Percentiles rank a stretch among this genome's conserved stretches.
Conservation (phyloP, 2,888 invertebrate genomes). For the Idaea biselata region DNA sequence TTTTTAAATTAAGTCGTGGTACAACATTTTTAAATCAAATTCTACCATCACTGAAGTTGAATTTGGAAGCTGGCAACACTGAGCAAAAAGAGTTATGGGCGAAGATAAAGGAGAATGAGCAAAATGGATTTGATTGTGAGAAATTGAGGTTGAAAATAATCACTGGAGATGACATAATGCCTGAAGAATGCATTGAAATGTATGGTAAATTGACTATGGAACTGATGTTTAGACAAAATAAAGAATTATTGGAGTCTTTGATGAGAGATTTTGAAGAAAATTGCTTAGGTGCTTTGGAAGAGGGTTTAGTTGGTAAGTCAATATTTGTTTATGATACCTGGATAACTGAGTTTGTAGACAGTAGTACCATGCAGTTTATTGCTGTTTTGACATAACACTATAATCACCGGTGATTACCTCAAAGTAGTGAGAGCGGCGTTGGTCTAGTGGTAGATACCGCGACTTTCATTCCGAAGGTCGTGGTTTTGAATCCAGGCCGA, state of each 20-base stretch:
- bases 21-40: slow-evolving; percentile 60
- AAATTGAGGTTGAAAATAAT: slow-evolving; percentile 57
- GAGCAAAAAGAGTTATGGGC: slow-evolving; percentile 58
- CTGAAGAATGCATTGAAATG: slow-evolving; percentile 52
- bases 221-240: slow-evolving; percentile 71
- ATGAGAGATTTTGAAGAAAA: slow-evolving; percentile 65
- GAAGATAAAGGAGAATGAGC: slow-evolving; percentile 39
- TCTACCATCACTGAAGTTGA: slow-evolving; percentile 56
- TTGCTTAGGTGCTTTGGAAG: slow-evolving; percentile 60
- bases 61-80: slow-evolving; percentile 57
- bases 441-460: too few species aligned
- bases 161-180: slow-evolving; percentile 59
- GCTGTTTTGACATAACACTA: too few species aligned
- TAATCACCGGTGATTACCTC: background rate
- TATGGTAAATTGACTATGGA: slow-evolving; percentile 69
- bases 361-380: too few species aligned
- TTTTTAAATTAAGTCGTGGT: slow-evolving; percentile 70
- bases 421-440: too few species aligned
- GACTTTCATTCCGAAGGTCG: too few species aligned
- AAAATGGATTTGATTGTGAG: slow-evolving; percentile 38
- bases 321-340: background rate
- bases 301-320: slow-evolving; percentile 65
- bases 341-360: background rate
- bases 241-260: slow-evolving; percentile 56
- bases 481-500: too few species aligned